Evolutionary conservation across 2,888 invertebrate genomes (phyloP).

Genomic region (Bellardia bayeri): DNA sequence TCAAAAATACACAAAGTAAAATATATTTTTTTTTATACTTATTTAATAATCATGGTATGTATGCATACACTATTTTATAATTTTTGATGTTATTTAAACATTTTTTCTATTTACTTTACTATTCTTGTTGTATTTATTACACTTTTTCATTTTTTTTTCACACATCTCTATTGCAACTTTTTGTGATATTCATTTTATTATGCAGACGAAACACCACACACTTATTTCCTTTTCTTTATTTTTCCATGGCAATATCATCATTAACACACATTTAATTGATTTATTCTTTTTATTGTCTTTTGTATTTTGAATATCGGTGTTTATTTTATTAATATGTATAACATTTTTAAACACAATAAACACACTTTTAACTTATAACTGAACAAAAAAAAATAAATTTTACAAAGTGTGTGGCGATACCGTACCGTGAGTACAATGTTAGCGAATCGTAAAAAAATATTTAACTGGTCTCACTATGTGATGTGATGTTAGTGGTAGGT

Average conservation of each 20-base stretch:
- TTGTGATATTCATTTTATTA: constrained; percentile 25
- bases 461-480: constrained; percentile 68
- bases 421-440: constrained; percentile 62
- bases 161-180: constrained; percentile 12
- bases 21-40: neutral
- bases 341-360: constrained; percentile 22
- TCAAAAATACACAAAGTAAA: constrained; percentile 22
- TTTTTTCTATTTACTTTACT: constrained; percentile 32
- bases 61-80: constrained; percentile 33
- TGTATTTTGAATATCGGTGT: constrained; percentile 1
- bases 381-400: constrained; percentile 23
- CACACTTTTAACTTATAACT: constrained; percentile 19
- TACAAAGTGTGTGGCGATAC: constrained; percentile 55
- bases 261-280: constrained; percentile 54
- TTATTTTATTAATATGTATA: neutral
- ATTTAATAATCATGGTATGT: constrained; percentile 51
- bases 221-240: neutral
- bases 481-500: constrained; percentile 39
- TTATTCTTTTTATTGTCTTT: constrained; percentile 33
- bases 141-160: constrained; percentile 30
- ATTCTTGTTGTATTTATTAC: constrained; percentile 16
- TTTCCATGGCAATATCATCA: constrained; percentile 9
- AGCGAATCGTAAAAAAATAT: constrained; percentile 71
- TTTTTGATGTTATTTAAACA: constrained; percentile 24
- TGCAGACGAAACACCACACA: constrained; percentile 23